Evolutionary conservation across 2,113 vertebrate species (phyloP).

Genomic region (Azemiops feae): DNA sequence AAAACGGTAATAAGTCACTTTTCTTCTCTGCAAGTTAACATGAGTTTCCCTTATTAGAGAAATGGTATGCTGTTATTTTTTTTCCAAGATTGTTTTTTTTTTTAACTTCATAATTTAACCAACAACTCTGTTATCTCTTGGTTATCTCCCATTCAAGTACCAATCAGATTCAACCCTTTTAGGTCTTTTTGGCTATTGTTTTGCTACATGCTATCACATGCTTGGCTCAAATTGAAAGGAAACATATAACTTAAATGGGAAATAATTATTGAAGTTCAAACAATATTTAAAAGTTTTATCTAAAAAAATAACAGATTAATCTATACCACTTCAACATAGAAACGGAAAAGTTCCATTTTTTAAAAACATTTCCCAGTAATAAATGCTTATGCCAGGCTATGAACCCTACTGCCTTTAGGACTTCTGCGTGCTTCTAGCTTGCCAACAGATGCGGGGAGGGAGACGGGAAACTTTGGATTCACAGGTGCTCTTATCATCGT

Average conservation of each 20-base stretch:
- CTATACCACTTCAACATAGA: neutral
- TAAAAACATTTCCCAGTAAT: neutral
- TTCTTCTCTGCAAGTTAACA: neutral
- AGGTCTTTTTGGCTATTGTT: neutral
- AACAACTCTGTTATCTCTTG: neutral
- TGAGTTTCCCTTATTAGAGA: neutral
- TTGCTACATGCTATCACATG: neutral
- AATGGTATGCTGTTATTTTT: neutral
- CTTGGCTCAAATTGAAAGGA: neutral
- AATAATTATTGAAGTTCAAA: neutral
- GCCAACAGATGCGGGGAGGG: too few relatives aligned
- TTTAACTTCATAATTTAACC: neutral
- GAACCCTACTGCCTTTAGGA: too few relatives aligned
- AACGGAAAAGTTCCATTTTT: neutral
- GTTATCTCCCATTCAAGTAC: neutral
- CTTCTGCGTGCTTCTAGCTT: too few relatives aligned
- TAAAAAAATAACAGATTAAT: neutral
- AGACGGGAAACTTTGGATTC: too few relatives aligned
- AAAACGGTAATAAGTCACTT: neutral
- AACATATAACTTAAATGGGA: neutral
- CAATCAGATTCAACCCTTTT: neutral
- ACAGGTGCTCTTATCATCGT: too few relatives aligned
- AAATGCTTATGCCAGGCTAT: neutral
- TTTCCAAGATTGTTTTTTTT: neutral
- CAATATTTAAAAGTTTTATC: neutral